A percentile compares a stretch with the other conserved stretches of the same genome.
phyloP scores from a whole-genome alignment of 2,797 vertebrate species.

The Sebastes umbrosus region DNA sequence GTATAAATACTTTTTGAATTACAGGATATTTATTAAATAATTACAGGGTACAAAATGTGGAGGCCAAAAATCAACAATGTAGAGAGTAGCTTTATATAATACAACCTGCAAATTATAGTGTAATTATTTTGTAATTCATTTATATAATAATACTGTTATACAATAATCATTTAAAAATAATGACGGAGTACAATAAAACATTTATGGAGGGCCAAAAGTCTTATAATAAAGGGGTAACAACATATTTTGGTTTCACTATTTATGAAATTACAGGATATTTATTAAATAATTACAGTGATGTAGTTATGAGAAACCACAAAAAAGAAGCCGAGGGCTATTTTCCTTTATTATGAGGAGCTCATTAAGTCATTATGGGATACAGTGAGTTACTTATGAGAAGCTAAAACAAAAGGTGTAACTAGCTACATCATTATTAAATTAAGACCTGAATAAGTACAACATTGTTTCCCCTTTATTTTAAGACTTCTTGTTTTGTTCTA shows the following conservation, averaged over 20 bases:
- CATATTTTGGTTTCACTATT: not conserved
- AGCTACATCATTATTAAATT: not conserved
- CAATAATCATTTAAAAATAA: not conserved
- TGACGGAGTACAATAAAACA: not conserved
- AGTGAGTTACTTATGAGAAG: not conserved
- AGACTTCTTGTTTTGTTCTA: not conserved
- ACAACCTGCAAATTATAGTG: not conserved
- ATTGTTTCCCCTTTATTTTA: not conserved
- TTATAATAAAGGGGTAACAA: not conserved
- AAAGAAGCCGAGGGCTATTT: not conserved
- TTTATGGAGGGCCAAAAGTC: not conserved
- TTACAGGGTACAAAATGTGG: not conserved
- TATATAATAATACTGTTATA: not conserved
- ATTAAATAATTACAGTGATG: not conserved
- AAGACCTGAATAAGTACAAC: not conserved
- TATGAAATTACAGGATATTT: not conserved
- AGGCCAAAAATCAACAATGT: not conserved
- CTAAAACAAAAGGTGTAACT: not conserved
- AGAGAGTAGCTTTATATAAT: not conserved
- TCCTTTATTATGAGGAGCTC: not conserved
- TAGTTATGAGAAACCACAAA: not conserved
- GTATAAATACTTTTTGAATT: not conserved
- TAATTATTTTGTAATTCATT: not conserved
- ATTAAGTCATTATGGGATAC: not conserved
- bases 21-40: not conserved